Percentiles rank a stretch among this genome's conserved stretches.
Conservation (phyloP, 2,113 vertebrate genomes). For the Raphicerus campestris region DNA sequence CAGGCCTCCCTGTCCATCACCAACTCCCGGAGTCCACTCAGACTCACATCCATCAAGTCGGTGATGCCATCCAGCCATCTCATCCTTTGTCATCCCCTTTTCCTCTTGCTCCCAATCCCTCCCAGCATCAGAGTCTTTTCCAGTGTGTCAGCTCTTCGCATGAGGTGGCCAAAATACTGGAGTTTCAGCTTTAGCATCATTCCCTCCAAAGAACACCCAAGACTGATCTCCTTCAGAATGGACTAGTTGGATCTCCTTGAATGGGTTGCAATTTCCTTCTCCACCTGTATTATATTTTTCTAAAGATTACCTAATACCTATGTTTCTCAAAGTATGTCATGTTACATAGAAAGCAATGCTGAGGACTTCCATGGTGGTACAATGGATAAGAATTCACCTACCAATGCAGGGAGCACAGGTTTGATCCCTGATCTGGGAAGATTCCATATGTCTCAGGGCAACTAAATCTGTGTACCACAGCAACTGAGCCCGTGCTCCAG, state of each 20-base stretch:
- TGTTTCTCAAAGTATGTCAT: not conserved
- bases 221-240: no score
- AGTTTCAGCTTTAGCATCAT: no score
- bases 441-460: not conserved
- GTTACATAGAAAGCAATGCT: not conserved
- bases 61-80: no score
- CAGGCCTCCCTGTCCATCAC: no score
- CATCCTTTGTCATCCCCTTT: no score
- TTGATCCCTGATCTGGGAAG: not conserved
- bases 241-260: no score
- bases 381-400: not conserved
- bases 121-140: no score
- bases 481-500: not conserved
- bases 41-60: accelerated
- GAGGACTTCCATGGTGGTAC: not conserved
- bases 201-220: no score
- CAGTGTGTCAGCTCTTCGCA: no score
- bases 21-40: accelerated
- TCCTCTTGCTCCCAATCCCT: no score
- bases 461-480: not conserved
- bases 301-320: not conserved
- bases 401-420: not conserved
- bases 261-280: not conserved
- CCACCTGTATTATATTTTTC: not conserved
- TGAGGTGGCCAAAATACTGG: no score